phyloP scores from a whole-genome alignment of 2,888 invertebrate genomes.

The Parnassius mnemosyne region DNA sequence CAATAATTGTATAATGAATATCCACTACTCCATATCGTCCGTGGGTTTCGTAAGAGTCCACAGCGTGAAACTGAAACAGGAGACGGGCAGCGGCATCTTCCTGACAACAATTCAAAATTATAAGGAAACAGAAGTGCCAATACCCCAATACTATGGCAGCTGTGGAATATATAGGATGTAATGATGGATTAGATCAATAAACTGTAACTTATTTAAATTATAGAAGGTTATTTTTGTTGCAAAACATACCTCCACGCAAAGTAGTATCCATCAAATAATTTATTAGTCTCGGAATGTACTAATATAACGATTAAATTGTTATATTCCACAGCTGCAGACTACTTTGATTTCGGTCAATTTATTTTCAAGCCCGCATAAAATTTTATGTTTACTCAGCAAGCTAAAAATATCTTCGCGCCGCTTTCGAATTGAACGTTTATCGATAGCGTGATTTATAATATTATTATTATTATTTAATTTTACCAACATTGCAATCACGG shows the following conservation, averaged over 20 bases:
- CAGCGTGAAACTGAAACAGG: not conserved
- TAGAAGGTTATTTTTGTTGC: too few species aligned
- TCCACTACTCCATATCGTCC: not conserved
- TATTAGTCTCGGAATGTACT: slow-evolving; percentile 6
- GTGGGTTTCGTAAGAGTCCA: not conserved
- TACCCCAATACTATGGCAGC: too few species aligned
- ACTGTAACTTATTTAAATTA: too few species aligned
- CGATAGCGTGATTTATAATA: slow-evolving; percentile 15
- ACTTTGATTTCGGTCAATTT: slow-evolving; percentile 24
- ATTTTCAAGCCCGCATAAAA: slow-evolving; percentile 20
- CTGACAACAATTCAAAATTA: too few species aligned
- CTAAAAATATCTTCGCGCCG: slow-evolving; percentile 17
- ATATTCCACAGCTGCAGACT: slow-evolving; percentile 20
- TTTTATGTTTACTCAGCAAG: slow-evolving; percentile 8
- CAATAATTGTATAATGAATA: not conserved
- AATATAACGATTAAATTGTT: slow-evolving; percentile 13
- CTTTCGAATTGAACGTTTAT: slow-evolving; percentile 7
- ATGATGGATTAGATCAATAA: too few species aligned
- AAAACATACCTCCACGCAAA: too few species aligned
- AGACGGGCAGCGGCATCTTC: too few species aligned
- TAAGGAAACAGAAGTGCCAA: too few species aligned
- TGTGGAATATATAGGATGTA: too few species aligned
- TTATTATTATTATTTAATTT: not conserved
- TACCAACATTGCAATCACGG: too few species aligned
- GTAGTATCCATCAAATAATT: not conserved